Conservation (phyloP, 2,888 invertebrate species). For the Tupiocoris notatus region DNA sequence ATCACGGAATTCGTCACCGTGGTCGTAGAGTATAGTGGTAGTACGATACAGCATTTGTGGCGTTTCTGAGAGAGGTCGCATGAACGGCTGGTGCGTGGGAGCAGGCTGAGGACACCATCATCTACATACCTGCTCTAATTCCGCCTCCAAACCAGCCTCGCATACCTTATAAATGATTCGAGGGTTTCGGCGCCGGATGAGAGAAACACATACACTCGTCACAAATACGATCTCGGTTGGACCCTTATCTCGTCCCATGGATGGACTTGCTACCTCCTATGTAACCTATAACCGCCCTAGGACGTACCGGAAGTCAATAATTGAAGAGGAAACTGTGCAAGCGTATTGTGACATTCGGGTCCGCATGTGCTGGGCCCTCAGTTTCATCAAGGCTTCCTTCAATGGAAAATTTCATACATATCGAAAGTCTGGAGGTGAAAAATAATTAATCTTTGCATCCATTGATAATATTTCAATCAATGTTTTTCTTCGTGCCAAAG, state of each 20-base stretch:
- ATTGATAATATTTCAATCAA: too few relatives aligned
- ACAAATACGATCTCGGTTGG: not conserved
- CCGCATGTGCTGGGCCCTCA: too few relatives aligned
- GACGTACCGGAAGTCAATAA: not conserved
- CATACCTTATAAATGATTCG: constrained; percentile 43
- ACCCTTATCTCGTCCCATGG: not conserved
- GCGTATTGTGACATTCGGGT: constrained; percentile 22
- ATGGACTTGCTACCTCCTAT: too few relatives aligned
- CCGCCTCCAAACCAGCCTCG: constrained; percentile 23
- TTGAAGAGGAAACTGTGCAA: constrained; percentile 1
- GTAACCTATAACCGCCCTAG: too few relatives aligned
- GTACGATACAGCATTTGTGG: constrained; percentile 7
- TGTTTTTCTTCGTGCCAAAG: too few relatives aligned
- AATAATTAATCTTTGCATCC: too few relatives aligned
- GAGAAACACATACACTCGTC: too few relatives aligned
- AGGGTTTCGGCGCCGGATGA: too few relatives aligned
- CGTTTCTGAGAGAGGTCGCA: not conserved
- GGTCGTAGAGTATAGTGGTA: not conserved
- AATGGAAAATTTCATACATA: too few relatives aligned
- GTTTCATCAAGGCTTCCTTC: too few relatives aligned
- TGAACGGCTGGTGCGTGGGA: not conserved
- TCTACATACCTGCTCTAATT: constrained; percentile 36
- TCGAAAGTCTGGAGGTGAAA: too few relatives aligned
- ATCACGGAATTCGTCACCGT: constrained; percentile 10
- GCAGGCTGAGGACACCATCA: constrained; percentile 27